Conservation (phyloP, 2,113 vertebrate species). For the Mugil cephalus region DNA sequence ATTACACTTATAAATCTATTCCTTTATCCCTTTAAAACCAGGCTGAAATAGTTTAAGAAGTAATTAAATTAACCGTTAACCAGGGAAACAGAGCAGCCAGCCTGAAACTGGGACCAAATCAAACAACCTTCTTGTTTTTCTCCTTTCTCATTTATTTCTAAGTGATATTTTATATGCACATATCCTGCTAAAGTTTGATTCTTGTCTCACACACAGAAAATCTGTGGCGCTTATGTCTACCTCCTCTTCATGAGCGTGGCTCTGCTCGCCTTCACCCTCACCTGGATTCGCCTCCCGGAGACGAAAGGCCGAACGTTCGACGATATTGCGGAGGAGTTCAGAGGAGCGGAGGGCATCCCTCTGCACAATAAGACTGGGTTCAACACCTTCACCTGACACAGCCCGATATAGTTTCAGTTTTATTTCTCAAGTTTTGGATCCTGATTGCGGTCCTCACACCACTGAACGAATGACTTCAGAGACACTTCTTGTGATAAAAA, state of each 20-base stretch:
- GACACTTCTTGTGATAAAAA: too few species aligned
- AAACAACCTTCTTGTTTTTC: constrained; percentile 7
- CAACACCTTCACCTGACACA: constrained; percentile 82
- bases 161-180: too few species aligned
- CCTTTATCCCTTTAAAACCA: constrained; percentile 28
- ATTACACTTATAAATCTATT: constrained; percentile 18
- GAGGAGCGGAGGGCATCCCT: constrained; percentile 79
- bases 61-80: constrained; percentile 28
- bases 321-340: constrained; percentile 84
- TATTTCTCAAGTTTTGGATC: background rate
- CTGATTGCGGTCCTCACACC: too few species aligned
- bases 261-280: constrained; percentile 77
- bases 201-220: constrained; percentile 66
- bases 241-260: constrained; percentile 82
- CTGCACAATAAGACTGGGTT: constrained; percentile 79
- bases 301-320: constrained; percentile 85
- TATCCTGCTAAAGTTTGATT: too few species aligned
- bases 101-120: constrained; percentile 22
- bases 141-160: constrained; percentile 4
- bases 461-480: too few species aligned
- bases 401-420: too few species aligned
- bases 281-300: constrained; percentile 81
- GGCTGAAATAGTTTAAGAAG: constrained; percentile 36
- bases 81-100: constrained; percentile 29
- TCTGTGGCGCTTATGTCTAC: constrained; percentile 82